Conservation (phyloP, 2,888 invertebrate species). For the Meganola albula region DNA sequence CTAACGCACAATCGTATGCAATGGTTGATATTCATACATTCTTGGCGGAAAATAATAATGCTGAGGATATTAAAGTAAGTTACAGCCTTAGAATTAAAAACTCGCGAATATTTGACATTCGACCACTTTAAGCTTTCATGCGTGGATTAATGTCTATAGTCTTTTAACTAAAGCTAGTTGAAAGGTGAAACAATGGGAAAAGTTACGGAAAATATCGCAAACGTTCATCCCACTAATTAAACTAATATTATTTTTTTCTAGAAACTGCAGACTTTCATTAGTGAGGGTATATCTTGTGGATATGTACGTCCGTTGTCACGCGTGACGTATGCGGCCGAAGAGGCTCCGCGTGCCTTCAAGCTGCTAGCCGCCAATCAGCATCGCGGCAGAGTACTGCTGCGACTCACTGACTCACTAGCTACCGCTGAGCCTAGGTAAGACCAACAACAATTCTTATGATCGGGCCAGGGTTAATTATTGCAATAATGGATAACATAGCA, state of each 20-base stretch:
- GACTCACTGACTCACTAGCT: slow-evolving; percentile 18
- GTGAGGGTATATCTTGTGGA: slow-evolving; percentile 46
- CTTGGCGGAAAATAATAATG: slow-evolving; percentile 27
- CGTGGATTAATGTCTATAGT: too few relatives aligned
- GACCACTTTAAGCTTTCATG: too few relatives aligned
- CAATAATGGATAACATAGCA: too few relatives aligned
- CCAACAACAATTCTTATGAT: too few relatives aligned
- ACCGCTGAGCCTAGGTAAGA: slow-evolving; percentile 27
- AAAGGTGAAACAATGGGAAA: too few relatives aligned
- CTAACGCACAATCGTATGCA: slow-evolving; percentile 25
- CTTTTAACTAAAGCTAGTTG: too few relatives aligned
- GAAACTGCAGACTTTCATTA: slow-evolving; percentile 40
- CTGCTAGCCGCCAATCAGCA: slow-evolving; percentile 45
- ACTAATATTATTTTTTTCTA: slow-evolving; percentile 14
- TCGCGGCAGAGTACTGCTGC: slow-evolving; percentile 47
- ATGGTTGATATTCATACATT: slow-evolving; percentile 37
- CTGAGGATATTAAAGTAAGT: slow-evolving; percentile 33
- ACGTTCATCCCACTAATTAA: too few relatives aligned
- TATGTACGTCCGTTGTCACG: slow-evolving; percentile 50
- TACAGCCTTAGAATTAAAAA: too few relatives aligned
- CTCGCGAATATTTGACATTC: too few relatives aligned
- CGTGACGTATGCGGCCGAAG: slow-evolving; percentile 37
- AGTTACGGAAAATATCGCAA: too few relatives aligned
- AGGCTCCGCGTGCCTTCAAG: slow-evolving; percentile 39
- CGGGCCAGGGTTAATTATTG: too few relatives aligned